Evolutionary conservation across 2,888 invertebrate species (phyloP).

Genomic region (Drosophila pegasa): DNA sequence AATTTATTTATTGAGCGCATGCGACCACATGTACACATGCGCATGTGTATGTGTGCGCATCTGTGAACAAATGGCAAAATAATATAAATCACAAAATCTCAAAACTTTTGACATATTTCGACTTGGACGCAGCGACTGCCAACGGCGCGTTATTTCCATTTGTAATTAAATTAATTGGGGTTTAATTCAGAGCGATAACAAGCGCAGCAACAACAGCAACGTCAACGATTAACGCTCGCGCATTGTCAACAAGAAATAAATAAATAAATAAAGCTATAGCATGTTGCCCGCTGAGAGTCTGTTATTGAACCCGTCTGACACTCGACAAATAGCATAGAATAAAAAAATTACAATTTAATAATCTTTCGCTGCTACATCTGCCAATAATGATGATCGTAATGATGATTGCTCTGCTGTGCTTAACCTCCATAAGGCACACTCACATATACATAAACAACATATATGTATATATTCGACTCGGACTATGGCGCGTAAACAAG

Average conservation of each 20-base stretch:
- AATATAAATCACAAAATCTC: constrained; percentile 62
- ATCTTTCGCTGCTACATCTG: constrained; percentile 46
- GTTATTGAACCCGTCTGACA: constrained; percentile 80
- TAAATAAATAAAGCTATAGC: constrained; percentile 29
- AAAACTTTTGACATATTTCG: constrained; percentile 37
- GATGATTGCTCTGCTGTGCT: constrained; percentile 23
- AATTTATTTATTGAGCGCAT: constrained; percentile 74
- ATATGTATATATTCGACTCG: constrained; percentile 12
- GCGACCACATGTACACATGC: constrained; percentile 7
- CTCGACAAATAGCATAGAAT: constrained; percentile 74
- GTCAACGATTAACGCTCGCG: constrained; percentile 44
- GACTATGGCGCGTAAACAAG: constrained; percentile 42
- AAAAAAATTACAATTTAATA: constrained; percentile 75
- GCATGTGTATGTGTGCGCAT: constrained; percentile 3
- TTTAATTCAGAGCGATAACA: constrained; percentile 82
- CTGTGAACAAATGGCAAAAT: constrained; percentile 44
- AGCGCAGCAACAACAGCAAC: constrained; percentile 11
- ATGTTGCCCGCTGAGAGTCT: constrained; percentile 30
- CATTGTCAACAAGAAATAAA: constrained; percentile 66
- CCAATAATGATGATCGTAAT: constrained; percentile 10
- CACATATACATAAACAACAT: background rate
- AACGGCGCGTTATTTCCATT: constrained; percentile 80
- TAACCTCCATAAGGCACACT: constrained; percentile 50
- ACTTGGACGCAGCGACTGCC: constrained; percentile 28
- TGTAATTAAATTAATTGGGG: constrained; percentile 84